Base-by-base conservation (phyloP, 2,888 invertebrate genomes). In the Euproctis similis region DNA sequence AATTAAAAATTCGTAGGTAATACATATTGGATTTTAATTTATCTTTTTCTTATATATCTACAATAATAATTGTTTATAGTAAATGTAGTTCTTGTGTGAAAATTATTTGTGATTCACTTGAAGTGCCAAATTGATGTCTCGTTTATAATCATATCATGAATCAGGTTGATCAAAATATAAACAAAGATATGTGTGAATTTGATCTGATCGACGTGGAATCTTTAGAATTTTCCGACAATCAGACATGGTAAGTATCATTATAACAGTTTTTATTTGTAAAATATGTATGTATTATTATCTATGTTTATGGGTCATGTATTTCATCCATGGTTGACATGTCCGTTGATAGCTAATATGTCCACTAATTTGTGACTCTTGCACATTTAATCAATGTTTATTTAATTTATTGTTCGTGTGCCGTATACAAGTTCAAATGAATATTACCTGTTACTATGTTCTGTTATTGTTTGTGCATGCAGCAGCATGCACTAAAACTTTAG, bases 181-280 rank as follows among this genome's bases (percentile, higher is more conserved):
- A 84, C 82, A 81, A 84, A 80, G 81, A 80, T 81, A 81, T 84
- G 82, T 65, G 71, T 64, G 81, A 81, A 70, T 70, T 63, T 63
- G 86, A 86, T 61, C 72, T 87, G 52, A 87, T 88, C 56, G 86
- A 87, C 75, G 74, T 88, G 62, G 80, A 81, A 60, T 70, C 84
- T 50, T 68, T 88, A 50, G 78, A 86, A 69, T 85, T 84, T 66
- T 72, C 74, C 39, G 81, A 87, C 68, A 80, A 87, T 60, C 87
- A 88, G 73, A 87, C 86, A 46, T 89, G 88, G 88, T 89, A 59
- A 76, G 86, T 62, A 39, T n/a, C 32, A 9, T 14, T 24, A 32
- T 12, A 37, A 26, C 12, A 32, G n/a, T 48, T 39, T 34, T 24
- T 34, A 26, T 18, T 27, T 12, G 35, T 27, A 26, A 22, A 24